Percentiles rank a stretch among this genome's conserved stretches.
Conservation (phyloP, 1,140 invertebrate genomes). For the Drosophila lacertosa region DNA sequence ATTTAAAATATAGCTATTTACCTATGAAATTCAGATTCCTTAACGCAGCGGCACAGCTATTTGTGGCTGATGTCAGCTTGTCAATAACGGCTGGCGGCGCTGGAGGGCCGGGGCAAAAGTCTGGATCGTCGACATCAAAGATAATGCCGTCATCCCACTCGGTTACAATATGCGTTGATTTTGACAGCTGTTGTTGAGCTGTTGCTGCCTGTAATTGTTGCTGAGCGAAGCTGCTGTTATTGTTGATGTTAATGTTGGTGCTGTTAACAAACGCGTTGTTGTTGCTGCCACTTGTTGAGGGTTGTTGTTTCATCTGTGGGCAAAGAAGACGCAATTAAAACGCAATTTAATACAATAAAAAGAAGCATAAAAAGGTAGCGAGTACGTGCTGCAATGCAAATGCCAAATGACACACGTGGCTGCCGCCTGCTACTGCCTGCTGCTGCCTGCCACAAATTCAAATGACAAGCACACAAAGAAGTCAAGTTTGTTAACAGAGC, state of each 20-base stretch:
- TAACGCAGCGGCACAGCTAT: slow-evolving; percentile 38
- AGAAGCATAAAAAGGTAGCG: slow-evolving; percentile 9
- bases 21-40: slow-evolving; percentile 69
- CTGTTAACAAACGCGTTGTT: slow-evolving; percentile 48
- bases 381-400: slow-evolving; percentile 71
- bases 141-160: slow-evolving; percentile 82
- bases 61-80: slow-evolving; percentile 40
- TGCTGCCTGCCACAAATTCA: slow-evolving; percentile 21
- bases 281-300: slow-evolving; percentile 51
- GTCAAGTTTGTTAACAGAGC: slow-evolving; percentile 5
- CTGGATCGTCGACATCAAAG: slow-evolving; percentile 83
- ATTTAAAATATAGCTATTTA: slow-evolving; percentile 35
- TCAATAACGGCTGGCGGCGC: slow-evolving; percentile 44
- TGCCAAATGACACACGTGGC: slow-evolving; percentile 66
- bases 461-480: slow-evolving; percentile 22
- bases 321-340: slow-evolving; percentile 51
- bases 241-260: slow-evolving; percentile 34
- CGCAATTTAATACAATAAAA: neutral
- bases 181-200: slow-evolving; percentile 29
- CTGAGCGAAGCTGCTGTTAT: slow-evolving; percentile 27
- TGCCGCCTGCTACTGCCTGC: neutral
- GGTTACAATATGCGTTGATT: slow-evolving; percentile 65
- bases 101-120: slow-evolving; percentile 68
- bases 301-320: slow-evolving; percentile 67
- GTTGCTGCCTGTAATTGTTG: slow-evolving; percentile 41